Evolutionary conservation across 2,113 vertebrate genomes (phyloP), one percentile per base, ranked within the genome.

Genomic region (Hiodon tergisus): DNA sequence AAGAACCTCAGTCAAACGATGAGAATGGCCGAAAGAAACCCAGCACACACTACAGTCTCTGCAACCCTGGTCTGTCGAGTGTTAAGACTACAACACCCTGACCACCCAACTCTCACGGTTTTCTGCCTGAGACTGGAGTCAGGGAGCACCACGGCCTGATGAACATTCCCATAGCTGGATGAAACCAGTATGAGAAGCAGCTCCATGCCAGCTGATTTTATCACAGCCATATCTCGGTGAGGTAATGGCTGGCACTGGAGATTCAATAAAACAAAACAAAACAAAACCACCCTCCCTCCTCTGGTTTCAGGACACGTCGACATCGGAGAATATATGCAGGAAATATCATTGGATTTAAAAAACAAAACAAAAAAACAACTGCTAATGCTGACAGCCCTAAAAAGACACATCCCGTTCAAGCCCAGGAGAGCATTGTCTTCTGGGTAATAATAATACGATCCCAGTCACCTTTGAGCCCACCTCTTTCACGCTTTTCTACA

Each of bases 171-270:
- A 16, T 17, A 53, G 16, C 3, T 17, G 51, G 54, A n/a, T 53
- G 54, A 69, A 69, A 69, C 14, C 31, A 31, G 31, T 31, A 69
- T 16, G 4, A 6, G 14, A 69, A 68, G 48, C 51, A 50, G 6
- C 66, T 31, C 10, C 8, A n/a, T 6, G 11, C 59, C 16, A 52
- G 17, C 1, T 66, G 50, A 74, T 73, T 63, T 63, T 73, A 63
- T 73, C 50, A 74, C 60, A 74, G 17, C 61, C 51, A 54, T 65
- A 48, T 54, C 51, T 17, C 65, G 51, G 61, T 74, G 61, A 74
- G 54, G 61, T 65, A 50, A 66, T 74, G 4, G 60, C n/a, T 65
- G 61, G 51, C 61, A 74, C 51, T 11, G 6, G 59, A 51, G 72
- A 16, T 54, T 74, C 53, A 54, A 66, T 48, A 51, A 46, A 61